These are phyloP conservation scores for Malthinus seriepunctatus DNA, from an alignment of 2,888 invertebrate species.

Conservation along the genomic window DNA sequence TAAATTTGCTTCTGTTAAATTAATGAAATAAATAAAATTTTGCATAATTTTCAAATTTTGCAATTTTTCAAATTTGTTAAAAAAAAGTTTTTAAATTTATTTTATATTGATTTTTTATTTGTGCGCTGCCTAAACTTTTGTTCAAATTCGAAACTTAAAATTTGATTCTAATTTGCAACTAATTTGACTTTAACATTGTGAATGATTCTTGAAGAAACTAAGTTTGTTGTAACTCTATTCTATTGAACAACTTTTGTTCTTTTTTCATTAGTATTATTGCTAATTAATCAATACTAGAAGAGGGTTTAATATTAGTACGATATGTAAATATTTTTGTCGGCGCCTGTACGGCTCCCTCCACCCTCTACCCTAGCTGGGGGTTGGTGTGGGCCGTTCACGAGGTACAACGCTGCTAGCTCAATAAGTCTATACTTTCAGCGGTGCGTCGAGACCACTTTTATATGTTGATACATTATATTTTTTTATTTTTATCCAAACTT, in stretches of 20 bases:
- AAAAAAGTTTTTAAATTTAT: too few relatives aligned
- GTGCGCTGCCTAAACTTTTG: too few relatives aligned
- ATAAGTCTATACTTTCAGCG: constrained; percentile 51
- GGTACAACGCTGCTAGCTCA: constrained; percentile 46
- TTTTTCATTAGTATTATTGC: constrained; percentile 22
- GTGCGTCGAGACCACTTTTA: constrained; percentile 43
- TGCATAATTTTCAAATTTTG: too few relatives aligned
- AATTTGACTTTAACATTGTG: too few relatives aligned
- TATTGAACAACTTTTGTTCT: not conserved
- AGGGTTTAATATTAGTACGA: constrained; percentile 53
- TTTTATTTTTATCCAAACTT: not conserved
- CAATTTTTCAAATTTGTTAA: too few relatives aligned
- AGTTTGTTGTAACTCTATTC: too few relatives aligned
- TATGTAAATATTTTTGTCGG: constrained; percentile 59
- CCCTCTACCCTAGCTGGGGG: constrained; percentile 47
- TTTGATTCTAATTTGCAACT: too few relatives aligned
- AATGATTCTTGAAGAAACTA: too few relatives aligned
- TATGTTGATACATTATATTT: constrained; percentile 7
- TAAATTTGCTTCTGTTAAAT: too few relatives aligned
- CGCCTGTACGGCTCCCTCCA: constrained; percentile 57
- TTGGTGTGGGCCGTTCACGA: constrained; percentile 46
- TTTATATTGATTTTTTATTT: too few relatives aligned
- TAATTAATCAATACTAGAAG: constrained; percentile 31
- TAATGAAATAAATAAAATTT: too few relatives aligned
- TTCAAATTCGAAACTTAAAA: too few relatives aligned